Evolutionary conservation across 1,140 invertebrate species (phyloP), one percentile per base, ranked within the genome.

Genomic region (Portunus trituberculatus): DNA sequence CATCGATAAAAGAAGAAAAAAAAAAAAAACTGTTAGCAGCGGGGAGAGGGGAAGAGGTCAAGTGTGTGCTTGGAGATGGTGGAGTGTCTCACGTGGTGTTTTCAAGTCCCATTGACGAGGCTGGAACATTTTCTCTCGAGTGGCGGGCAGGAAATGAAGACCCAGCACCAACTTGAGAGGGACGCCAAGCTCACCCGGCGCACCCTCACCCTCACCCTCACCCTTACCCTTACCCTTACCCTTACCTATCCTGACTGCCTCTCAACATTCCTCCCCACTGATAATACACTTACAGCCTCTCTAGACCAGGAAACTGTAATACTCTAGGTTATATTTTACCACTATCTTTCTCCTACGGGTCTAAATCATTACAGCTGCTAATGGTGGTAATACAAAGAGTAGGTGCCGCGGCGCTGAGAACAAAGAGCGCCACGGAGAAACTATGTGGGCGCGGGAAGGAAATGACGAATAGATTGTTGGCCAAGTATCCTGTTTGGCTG

Each of bases 51-150:
- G 67, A 20, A 76, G n/a, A 76, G 67, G 67, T 76, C 67, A 76
- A 76, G 67, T 76, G 67, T n/a, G 67, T 76, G 67, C 67, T 76
- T n/a, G n/a, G 12, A 59, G 52, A 20, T 14, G 52, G 16, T 76
- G 67, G 6, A 76, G 67, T 25, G 67, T n/a, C 67, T 76, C 6
- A 20, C 4, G 20, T 7, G n/a, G 67, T 76, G 67, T 76, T 76
- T 25, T 76, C 25, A 25, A 76, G 67, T 7, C 20, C 67, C n/a
- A 76, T 76, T 76, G 67, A 76, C 67, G 67, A 76, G 8, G n/a
- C 67, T 76, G 67, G 67, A 76, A 76, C 67, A n/a, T n/a, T n/a
- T 76, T 76, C 67, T 76, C 67, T 76, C 67, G 67, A 76, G 67
- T 76, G 67, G 67, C 20, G 67, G 67, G n/a, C 67, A 76, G 67